Conservation (phyloP, 2,113 vertebrate species). For the Cheirogaleus medius region DNA sequence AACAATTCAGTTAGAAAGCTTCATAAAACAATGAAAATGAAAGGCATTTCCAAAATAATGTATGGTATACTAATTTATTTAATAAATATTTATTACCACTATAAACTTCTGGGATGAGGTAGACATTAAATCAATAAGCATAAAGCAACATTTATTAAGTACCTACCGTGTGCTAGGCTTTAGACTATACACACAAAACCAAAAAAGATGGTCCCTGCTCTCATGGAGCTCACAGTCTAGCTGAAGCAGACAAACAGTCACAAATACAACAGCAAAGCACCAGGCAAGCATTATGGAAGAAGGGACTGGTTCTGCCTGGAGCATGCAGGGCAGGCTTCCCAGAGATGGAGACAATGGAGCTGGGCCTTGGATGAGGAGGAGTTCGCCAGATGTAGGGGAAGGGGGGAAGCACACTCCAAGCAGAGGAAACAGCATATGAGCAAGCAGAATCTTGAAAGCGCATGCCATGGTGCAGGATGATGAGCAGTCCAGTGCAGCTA, state of each 20-base stretch:
- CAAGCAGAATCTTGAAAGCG: slow-evolving; percentile 70
- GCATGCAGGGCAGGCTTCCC: slow-evolving; percentile 52
- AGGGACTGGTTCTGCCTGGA: slow-evolving; percentile 18
- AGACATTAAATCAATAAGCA: neutral
- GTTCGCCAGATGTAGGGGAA: slow-evolving; percentile 55
- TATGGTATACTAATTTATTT: slow-evolving; percentile 46
- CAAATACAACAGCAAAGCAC: slow-evolving; percentile 26
- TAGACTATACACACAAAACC: neutral
- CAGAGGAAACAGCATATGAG: slow-evolving; percentile 70
- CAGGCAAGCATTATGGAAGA: neutral
- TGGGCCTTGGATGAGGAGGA: slow-evolving; percentile 59
- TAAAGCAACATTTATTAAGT: slow-evolving; percentile 41
- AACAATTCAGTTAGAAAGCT: neutral
- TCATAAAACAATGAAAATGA: slow-evolving; percentile 48
- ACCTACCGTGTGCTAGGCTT: slow-evolving; percentile 54
- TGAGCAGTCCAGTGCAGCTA: slow-evolving; percentile 62
- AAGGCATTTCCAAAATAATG: slow-evolving; percentile 27
- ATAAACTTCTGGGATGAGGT: slow-evolving; percentile 6
- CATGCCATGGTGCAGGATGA: slow-evolving; percentile 65
- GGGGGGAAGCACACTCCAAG: slow-evolving; percentile 74
- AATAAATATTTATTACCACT: slow-evolving; percentile 37
- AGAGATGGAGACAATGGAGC: slow-evolving; percentile 58
- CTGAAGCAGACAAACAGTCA: neutral
- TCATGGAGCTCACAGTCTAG: slow-evolving; percentile 62
- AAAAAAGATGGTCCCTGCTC: slow-evolving; percentile 36